Evolutionary conservation across 2,888 invertebrate genomes (phyloP), one percentile per base, ranked within the genome.

Genomic region (Agonopterix arenella): DNA sequence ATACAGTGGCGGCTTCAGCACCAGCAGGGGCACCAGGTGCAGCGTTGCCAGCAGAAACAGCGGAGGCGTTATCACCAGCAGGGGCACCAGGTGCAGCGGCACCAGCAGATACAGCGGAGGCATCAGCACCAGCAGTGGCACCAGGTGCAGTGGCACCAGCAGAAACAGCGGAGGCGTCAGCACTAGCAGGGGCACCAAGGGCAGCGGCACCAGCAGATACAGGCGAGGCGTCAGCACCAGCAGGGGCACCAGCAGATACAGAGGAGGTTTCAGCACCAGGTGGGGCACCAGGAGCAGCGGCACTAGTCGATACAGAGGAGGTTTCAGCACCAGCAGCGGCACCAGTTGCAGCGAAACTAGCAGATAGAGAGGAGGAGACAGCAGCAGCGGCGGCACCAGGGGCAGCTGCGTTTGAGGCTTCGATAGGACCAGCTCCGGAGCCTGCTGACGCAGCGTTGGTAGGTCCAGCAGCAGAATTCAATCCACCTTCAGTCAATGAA

Each of bases 291-390:
- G 47, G 8, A 1, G 48, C 11, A 8, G 38, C 41, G 8, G 43
- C 37, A 45, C 5, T 11, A 10, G 43, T 2, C 2, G 11, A 38
- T 36, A 11, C 44, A 49, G 40, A 37, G 36, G 13, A 36, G 36
- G 40, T 49, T 11, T 43, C 51, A 37, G 43, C 18, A 18, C 36
- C 49, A 13, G 42, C 50, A 36, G 43, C 11, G 18, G 28, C 46
- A 38, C 37, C 1, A 13, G 48, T 18, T 9, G 41, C 4, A 18
- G 43, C 45, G 13, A 9, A 8, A 28, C 40, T 11, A 10, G 44
- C 38, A 10, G 18, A 18, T 18, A 36, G 44, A 36, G 45, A 5
- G 4, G 40, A 9, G 43, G 36, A 36, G n/a, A 9, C 43, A 8
- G 42, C 42, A 42, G 11, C n/a, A 42, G 42, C 4, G 2, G 13